phyloP scores from a whole-genome alignment of 2,888 invertebrate genomes.

The Melolontha melolontha region DNA sequence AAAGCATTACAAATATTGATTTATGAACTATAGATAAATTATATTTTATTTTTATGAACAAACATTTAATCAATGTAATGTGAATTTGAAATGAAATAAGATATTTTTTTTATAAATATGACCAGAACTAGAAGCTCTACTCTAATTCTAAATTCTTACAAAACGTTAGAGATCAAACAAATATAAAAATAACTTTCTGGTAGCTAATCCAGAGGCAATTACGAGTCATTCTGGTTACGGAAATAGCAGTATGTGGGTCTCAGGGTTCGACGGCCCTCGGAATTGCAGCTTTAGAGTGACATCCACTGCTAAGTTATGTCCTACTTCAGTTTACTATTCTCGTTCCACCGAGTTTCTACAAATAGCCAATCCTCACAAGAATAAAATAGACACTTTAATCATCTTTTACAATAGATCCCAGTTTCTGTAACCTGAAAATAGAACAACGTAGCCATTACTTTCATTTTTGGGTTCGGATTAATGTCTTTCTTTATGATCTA shows the following conservation, averaged over 20 bases:
- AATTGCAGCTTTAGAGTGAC: slow-evolving; percentile 13
- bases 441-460: slow-evolving; percentile 1
- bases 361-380: slow-evolving; percentile 33
- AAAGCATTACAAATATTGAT: no score
- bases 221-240: slow-evolving; percentile 29
- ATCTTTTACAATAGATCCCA: slow-evolving; percentile 8
- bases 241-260: slow-evolving; percentile 13
- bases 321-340: slow-evolving; percentile 27
- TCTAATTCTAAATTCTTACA: no score
- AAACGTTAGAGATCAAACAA: no score
- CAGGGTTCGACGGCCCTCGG: slow-evolving; percentile 27
- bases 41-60: no score
- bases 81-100: no score
- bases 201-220: slow-evolving; percentile 24
- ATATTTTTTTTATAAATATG: not conserved
- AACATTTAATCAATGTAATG: no score
- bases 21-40: no score
- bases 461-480: no score
- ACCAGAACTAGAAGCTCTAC: not conserved
- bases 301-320: slow-evolving; percentile 32
- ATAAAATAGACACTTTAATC: slow-evolving; percentile 6
- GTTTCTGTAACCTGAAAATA: slow-evolving; percentile 7
- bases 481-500: not conserved
- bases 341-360: slow-evolving; percentile 18
- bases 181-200: slow-evolving; percentile 14